These are phyloP conservation scores for Noctuana brunneofusca DNA, from an alignment of 2,888 invertebrate species.

Conservation along the genomic window DNA sequence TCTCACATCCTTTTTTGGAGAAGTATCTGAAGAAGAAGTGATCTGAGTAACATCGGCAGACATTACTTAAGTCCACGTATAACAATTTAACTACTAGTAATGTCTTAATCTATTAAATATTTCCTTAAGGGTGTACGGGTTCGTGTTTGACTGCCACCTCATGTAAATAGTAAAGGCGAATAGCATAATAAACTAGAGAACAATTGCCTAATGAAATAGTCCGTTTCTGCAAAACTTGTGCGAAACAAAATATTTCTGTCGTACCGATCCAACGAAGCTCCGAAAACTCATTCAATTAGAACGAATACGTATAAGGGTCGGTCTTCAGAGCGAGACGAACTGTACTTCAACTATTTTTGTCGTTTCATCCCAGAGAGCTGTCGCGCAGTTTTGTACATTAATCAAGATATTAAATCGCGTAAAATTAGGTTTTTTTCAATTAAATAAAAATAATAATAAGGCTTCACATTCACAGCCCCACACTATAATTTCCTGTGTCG, in stretches of 20 bases:
- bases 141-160: background rate
- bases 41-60: no score
- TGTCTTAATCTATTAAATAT: no score
- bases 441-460: no score
- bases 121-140: background rate
- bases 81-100: no score
- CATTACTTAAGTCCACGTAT: no score
- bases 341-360: slow-evolving; percentile 9
- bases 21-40: no score
- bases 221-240: background rate
- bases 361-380: background rate
- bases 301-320: slow-evolving; percentile 5
- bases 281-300: slow-evolving; percentile 21
- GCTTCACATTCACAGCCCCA: no score
- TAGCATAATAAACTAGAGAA: background rate
- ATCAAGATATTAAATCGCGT: no score
- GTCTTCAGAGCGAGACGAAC: slow-evolving; percentile 10
- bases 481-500: no score
- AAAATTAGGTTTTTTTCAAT: no score
- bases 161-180: background rate
- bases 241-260: slow-evolving; percentile 2
- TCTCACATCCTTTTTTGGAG: no score
- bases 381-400: no score
- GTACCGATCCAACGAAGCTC: background rate
- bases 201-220: background rate